Evolutionary conservation across 2,888 invertebrate genomes (phyloP), one percentile per base, ranked within the genome.

Genomic region (Harmothoe impar): DNA sequence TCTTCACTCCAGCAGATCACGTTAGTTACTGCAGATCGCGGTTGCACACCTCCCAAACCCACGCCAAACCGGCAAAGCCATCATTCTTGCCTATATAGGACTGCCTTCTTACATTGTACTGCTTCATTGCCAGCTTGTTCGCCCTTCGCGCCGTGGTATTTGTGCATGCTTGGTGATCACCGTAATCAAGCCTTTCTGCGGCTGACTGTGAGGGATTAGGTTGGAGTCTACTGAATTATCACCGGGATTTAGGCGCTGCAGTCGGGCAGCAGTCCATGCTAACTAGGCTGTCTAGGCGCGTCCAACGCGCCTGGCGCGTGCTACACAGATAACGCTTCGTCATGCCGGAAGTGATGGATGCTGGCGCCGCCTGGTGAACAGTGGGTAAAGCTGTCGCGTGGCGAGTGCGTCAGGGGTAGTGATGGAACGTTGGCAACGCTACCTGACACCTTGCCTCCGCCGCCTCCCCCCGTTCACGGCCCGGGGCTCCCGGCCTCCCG

Each of bases 281-380:
- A 86, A 86, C 86, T 86, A 56, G 86, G 86, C 56, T 86, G 86
- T 86, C 86, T 86, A 7, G 33, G 25, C 25, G 56, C 86, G 86
- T 52, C 86, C 86, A 25, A n/a, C 56, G 31, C 54, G 86, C 86
- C 86, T 52, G 52, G 20, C 56, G 56, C 86, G 31, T 23, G 86
- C 86, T 29, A n/a, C 54, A 29, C 54, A 29, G 86, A 54, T 86
- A 86, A 86, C 56, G 86, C 86, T 86, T 29, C 86, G 86, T 54
- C 86, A 86, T 54, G 86, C 86, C 86, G 86, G 86, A 86, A 86
- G 86, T 86, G 86, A 86, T 86, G 86, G 86, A 86, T 86, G 52
- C 54, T 86, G 86, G 84, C 54, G 86, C 56, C 86, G 86, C 86
- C 31, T 54, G 56, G 54, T 43, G 81, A 81, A 43, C 81, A 81